Base-by-base conservation (phyloP, 1,140 invertebrate species). In the Drusus annulatus region DNA sequence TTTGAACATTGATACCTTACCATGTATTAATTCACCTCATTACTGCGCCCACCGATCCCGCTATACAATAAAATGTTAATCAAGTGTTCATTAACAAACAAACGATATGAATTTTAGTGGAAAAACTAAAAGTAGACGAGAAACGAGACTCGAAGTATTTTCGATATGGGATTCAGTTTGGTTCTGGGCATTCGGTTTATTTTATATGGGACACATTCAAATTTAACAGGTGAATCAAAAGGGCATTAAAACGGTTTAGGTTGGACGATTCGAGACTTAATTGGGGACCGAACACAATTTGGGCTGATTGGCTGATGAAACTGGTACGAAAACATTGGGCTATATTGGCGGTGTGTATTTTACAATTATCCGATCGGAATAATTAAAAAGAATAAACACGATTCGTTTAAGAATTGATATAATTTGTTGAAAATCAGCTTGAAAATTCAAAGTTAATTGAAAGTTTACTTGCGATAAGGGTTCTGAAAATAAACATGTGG, bases 161-260 rank as follows among this genome's bases (percentile, higher is more conserved):
- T 23, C 19, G 31, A 7, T 65, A 31, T 65, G n/a, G 25, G 36
- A 45, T 3, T 52, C 45, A 58, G 52, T 21, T 21, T 13, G 36
- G 36, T 21, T 15, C 36, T 45, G 36, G 52, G 58, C 68, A 73
- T 58, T 45, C 58, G 56, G 73, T 65, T 45, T 80, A 75, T 60
- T 80, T 80, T 76, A 80, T 80, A 76, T 45, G 31, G 36, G 36
- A 65, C 17, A 23, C 36, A 71, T 71, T 71, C 51, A 71, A 71
- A 71, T 71, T 71, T 58, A 80, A 80, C 79, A 80, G 79, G 79
- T 80, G 79, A 76, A 76, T 80, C 79, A 80, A 76, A 80, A 56
- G 76, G 60, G 54, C 62, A 76, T 80, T 80, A 76, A 76, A 54
- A 52, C 71, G 56, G 74, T 45, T 28, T 76, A 60, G 54, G 74